Evolutionary conservation across 2,797 vertebrate species (phyloP).

Genomic region (Notamacropus eugenii): DNA sequence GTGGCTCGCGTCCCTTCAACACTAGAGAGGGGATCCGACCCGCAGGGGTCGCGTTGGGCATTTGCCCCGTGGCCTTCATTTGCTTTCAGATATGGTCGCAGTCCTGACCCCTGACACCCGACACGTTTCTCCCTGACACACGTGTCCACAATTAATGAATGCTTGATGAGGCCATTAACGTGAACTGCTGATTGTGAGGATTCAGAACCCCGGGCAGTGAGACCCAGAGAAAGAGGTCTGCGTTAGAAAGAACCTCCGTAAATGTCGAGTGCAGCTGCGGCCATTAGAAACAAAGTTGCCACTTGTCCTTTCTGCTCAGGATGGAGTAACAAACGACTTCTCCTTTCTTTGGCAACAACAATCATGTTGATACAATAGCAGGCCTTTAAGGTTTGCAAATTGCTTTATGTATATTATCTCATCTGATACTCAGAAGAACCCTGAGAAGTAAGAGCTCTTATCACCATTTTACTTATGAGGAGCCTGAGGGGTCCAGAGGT

Average conservation of each 20-base stretch:
- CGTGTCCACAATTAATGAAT: slow-evolving; percentile 13
- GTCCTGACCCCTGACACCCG: not conserved
- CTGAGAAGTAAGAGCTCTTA: not conserved
- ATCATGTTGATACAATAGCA: not conserved
- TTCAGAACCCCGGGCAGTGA: slow-evolving; percentile 13
- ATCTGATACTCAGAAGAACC: not conserved
- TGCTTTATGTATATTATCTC: not conserved
- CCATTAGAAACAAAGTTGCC: not conserved
- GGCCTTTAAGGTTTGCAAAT: not conserved
- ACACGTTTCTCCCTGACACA: not conserved
- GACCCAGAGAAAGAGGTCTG: not conserved
- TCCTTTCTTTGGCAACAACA: not conserved
- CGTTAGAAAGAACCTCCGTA: not conserved
- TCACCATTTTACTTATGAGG: not conserved
- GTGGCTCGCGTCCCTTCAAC: not conserved
- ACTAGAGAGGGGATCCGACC: rapidly evolving
- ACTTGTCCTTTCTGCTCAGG: not conserved
- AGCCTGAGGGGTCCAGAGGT: not conserved
- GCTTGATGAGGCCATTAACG: slow-evolving; percentile 36
- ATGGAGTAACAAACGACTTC: not conserved
- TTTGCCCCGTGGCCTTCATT: too few species aligned
- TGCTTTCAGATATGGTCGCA: not conserved
- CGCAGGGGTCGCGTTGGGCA: not conserved
- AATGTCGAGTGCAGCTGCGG: not conserved
- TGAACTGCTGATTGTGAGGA: not conserved